Evolutionary conservation across 2,888 invertebrate species (phyloP), one percentile per base, ranked within the genome.

Genomic region (Melinaea marsaeus): DNA sequence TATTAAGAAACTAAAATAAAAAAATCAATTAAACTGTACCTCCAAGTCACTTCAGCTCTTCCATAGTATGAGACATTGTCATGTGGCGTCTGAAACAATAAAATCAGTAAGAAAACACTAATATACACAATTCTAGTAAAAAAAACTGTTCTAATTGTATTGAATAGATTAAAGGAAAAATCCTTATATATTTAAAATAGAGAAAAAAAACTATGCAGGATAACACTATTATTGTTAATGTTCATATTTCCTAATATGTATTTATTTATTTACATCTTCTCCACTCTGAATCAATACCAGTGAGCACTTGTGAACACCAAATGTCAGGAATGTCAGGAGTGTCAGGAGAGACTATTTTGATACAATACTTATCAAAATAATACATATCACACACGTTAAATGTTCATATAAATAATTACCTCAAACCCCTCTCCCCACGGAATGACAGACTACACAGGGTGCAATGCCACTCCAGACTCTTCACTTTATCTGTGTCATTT

Each of bases 351-450:
- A 22, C 22, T 22, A 22, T 22, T 22, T 22, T 22, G 22, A 22
- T 22, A 22, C 22, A 22, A 22, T 22, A 22, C 22, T 22, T 22
- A 22, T 22, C 22, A 22, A 22, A 60, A 45, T 2, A 11, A n/a
- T 45, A 61, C 47, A 55, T 13, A 60, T 7, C 7, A 51, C 22
- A 32, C 2, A 32, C 2, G 5, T 51, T n/a, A 51, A 0, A 9
- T 9, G 2, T 9, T 9, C 3, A 42, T 42, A 9, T 9, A 42
- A 6, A 11, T 42, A 61, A 68, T 67, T 70, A 88, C 90, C 86
- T 85, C 47, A 90, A 66, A 0, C 89, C 87, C 57, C 87, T 74
- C 9, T 86, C 88, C 1, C 87, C 86, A 2, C 81, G 75, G 65
- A 87, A 90, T 0, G 79, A 76, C 48, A 83, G 69, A 65, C 77